phyloP scores from a whole-genome alignment of 1,140 invertebrate species.

The Andrena cerasifolii region DNA sequence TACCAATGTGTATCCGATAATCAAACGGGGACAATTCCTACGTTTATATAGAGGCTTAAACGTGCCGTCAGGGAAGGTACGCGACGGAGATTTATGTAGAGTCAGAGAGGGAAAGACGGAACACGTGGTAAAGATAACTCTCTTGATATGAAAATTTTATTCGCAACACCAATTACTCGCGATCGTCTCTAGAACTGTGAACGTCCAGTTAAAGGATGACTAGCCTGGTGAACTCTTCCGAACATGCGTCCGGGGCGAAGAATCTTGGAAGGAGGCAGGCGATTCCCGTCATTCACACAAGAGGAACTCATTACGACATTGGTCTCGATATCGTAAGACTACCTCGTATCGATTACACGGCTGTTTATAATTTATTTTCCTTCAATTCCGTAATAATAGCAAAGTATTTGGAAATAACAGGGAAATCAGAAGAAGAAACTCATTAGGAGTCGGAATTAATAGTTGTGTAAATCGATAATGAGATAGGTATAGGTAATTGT shows the following conservation, averaged over 20 bases:
- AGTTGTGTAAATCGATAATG: constrained; percentile 16
- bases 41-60: not conserved
- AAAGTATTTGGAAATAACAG: not conserved
- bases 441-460: not conserved
- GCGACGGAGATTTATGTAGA: too few species aligned
- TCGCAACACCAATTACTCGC: not conserved
- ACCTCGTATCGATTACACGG: too few species aligned
- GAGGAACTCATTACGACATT: constrained; percentile 92
- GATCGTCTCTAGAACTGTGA: not conserved
- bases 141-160: not conserved
- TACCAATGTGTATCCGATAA: not conserved
- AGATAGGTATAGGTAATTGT: not conserved
- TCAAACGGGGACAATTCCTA: constrained; percentile 4
- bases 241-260: not conserved
- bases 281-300: constrained; percentile 89
- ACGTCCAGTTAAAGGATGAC: not conserved
- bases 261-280: constrained; percentile 82
- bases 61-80: too few species aligned
- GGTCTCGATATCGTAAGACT: constrained; percentile 91
- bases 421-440: not conserved
- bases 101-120: not conserved
- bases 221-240: not conserved
- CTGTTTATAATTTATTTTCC: not conserved
- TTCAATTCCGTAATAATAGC: not conserved
- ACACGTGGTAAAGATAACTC: not conserved